Base-by-base conservation (phyloP, 2,113 vertebrate genomes). In the Gallinago undulata region DNA sequence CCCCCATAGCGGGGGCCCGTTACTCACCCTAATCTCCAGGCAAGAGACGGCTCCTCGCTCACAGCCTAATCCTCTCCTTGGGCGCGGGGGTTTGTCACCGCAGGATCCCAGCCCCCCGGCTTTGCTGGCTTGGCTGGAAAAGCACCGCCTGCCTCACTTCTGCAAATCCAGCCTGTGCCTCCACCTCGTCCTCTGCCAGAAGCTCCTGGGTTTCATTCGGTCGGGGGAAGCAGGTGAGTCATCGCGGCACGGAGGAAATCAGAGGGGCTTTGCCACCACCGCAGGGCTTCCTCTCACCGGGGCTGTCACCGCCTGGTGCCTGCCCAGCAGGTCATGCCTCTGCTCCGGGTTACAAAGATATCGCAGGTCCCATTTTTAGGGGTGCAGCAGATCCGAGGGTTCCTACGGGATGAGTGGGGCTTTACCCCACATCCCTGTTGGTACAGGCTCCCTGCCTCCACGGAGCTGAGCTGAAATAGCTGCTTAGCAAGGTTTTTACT, bases 131-230 rank as follows among this genome's bases (percentile, higher is more conserved):
- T 98, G 98, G 98, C 35, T 98, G 93, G 95, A 93, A 80, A 97
- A 98, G 84, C 97, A 98, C 67, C 97, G 96, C 5, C 93, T 98
- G 84, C 98, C 97, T 91, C 96, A 97, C 94, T 98, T 98, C 96
- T 98, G 97, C 92, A 97, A 98, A 97, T 98, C 98, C 81, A 97
- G 97, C 91, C 51, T 98, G 82, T 98, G 97, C 90, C 96, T 98
- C 76, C 96, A 98, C 69, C 97, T 98, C 63, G 31, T 98, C 89
- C 97, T 98, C 84, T 98, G 98, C 77, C 96, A 97, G 74, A 97
- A 96, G 91, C 92, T 98, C n/a, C 83, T 98, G 93, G 93, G 47
- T 75, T 98, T 98, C 81, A 55, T 96, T 92, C 92, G 93, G 22
- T 98, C 97, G 56, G 56, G 88, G 87, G 97, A 98, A 96, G 97